Evolutionary conservation across 2,888 invertebrate species (phyloP).

Genomic region (Pammene aurita): DNA sequence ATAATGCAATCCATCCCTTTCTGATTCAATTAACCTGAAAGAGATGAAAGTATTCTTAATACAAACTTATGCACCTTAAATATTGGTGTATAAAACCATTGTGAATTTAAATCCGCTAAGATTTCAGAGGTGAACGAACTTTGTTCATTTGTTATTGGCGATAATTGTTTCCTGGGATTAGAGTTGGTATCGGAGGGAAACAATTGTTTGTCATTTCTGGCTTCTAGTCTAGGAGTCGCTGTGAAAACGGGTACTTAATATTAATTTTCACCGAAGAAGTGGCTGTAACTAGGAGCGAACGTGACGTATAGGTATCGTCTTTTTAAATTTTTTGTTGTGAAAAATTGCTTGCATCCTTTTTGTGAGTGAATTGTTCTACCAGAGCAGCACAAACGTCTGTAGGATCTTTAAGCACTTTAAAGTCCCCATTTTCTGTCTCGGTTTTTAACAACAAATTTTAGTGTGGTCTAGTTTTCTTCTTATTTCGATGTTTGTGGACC

Average conservation of each 20-base stretch:
- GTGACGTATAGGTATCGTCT: too few relatives aligned
- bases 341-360: too few relatives aligned
- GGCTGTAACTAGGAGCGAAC: too few relatives aligned
- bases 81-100: constrained; percentile 64
- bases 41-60: constrained; percentile 2
- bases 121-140: constrained; percentile 34
- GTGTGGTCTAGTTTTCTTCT: too few relatives aligned
- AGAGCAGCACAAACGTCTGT: too few relatives aligned
- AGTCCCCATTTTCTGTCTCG: too few relatives aligned
- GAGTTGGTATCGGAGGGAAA: constrained; percentile 29
- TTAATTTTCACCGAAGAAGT: neutral
- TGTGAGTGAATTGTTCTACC: too few relatives aligned
- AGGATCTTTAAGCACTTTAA: too few relatives aligned
- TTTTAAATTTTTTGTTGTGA: too few relatives aligned
- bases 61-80: constrained; percentile 51
- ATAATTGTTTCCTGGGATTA: constrained; percentile 35
- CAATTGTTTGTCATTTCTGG: constrained; percentile 30
- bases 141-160: constrained; percentile 38
- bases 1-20: constrained; percentile 38
- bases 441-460: too few relatives aligned
- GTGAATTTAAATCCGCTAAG: constrained; percentile 57
- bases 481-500: too few relatives aligned
- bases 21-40: constrained; percentile 43
- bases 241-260: neutral
- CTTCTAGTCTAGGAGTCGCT: neutral